Evolutionary conservation across 1,140 invertebrate genomes (phyloP), one percentile per base, ranked within the genome.

Genomic region (Phymorhynchus buccinoides): DNA sequence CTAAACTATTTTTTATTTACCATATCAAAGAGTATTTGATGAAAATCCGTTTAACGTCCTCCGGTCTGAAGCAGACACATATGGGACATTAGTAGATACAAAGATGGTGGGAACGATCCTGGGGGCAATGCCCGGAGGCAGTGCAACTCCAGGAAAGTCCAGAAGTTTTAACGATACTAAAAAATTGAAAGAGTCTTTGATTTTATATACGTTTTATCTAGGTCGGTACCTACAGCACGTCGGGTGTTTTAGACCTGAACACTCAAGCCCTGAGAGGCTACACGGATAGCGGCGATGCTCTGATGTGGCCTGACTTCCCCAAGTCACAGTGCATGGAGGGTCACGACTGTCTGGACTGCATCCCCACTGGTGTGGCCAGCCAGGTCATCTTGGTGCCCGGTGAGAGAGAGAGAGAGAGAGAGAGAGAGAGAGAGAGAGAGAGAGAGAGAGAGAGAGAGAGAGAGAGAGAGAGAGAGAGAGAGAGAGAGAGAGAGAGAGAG

Each of bases 351-450:
- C 18, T 73, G 27, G 39, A 71, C 4, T 83, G 81, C 22, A 3
- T 71, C 1, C 77, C 77, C 6, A 22, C 37, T 3, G 66, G 44
- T 41, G 14, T 83, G 6, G 1, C 81, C 3, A 48, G 42, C 0
- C 16, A 78, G 22, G 14, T 84, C 52, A 18, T 84, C 42, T 84
- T 84, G 27, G 52, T 84, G 2, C 77, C 77, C 48, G 77, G 77
- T 79, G 16, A 79, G 3, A 16, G 27, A 37, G 39, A 14, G 27
- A 4, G 56, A 6, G 56, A 0, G 56, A 0, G 56, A 0, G 56
- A 0, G 22, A 14, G 77, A 18, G 37, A 52, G 27, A 12, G 27
- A 32, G 35, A 75, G 30, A 66, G 22, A 66, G 22, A 66, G 22
- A 66, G 22, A 66, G 22, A 66, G 22, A 66, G 22, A 66, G 22